Percentiles rank a stretch among this genome's conserved stretches.
Evolutionary conservation across 2,113 vertebrate genomes (phyloP).

Genomic region (Hippocampus comes): DNA sequence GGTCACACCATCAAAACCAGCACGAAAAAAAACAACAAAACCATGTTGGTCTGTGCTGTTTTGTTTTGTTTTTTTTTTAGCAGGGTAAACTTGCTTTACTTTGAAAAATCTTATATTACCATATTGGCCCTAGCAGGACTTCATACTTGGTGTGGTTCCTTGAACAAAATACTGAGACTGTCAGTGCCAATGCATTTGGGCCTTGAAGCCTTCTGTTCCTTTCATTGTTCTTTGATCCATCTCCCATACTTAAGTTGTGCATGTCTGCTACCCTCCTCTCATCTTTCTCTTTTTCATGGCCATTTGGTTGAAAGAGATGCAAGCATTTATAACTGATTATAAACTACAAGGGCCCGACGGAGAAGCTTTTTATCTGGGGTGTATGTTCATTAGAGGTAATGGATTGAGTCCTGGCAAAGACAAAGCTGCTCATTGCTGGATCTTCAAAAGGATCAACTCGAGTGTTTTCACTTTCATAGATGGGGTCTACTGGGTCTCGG

Average conservation of each 20-base stretch:
- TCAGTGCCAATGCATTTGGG: constrained; percentile 8
- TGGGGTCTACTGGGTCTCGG: constrained; percentile 16
- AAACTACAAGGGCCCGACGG: constrained; percentile 37
- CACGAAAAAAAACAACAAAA: no score
- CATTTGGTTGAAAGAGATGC: constrained; percentile 40
- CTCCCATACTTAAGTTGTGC: constrained; percentile 10
- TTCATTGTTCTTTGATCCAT: constrained; percentile 33
- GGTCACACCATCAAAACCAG: no score
- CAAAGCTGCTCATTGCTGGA: constrained; percentile 33
- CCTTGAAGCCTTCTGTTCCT: constrained; percentile 19
- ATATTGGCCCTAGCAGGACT: not conserved
- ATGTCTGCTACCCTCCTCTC: not conserved
- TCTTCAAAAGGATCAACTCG: constrained; percentile 44
- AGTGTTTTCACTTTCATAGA: constrained; percentile 41
- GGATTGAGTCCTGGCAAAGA: constrained; percentile 36
- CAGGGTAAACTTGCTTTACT: no score
- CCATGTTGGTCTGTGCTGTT: no score
- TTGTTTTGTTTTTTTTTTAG: no score
- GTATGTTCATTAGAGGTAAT: constrained; percentile 51
- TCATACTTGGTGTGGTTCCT: constrained; percentile 30
- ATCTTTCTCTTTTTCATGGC: constrained; percentile 49
- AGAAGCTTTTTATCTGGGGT: constrained; percentile 48
- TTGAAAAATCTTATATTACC: no score
- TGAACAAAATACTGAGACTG: constrained; percentile 27
- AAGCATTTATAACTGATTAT: constrained; percentile 45